Base-by-base conservation (phyloP, 1,140 invertebrate species). In the Microplitis mediator region DNA sequence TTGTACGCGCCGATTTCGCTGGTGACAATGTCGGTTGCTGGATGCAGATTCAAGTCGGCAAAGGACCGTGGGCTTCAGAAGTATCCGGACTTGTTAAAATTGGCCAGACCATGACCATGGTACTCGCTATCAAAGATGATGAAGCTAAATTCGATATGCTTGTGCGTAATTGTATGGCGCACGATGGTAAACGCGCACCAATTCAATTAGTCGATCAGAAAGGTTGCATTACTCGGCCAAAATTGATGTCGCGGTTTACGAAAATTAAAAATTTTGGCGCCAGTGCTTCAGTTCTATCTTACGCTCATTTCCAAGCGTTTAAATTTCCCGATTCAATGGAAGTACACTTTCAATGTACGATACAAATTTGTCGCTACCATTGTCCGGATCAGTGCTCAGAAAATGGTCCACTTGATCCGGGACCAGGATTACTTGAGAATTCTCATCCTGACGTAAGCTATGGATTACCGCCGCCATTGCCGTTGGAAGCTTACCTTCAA, bases 241-340 rank as follows among this genome's bases (percentile, higher is more conserved):
- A 97, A 83, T 87, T 97, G 1, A 97, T 98, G 94, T 97, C 95
- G 0, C 89, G 93, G 70, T 97, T 98, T 81, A 96, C 95, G 0
- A 97, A 98, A 80, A 97, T 98, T 73, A 97, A 97, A 84, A 97
- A 97, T 82, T 98, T 97, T 71, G 96, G 96, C 6, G 93, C 95
- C 0, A 95, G 94, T 68, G 96, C 96, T 4, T 96, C 95, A 1
- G 95, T 97, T 1, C 87, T 97, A 3, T 96, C 95, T 0, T 97
- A 97, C 78, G 95, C 96, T 0, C 95, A 97, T 82, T 97, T 97
- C 90, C 94, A 95, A 88, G 96, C 96, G 0, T 98, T 97, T 87
- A 97, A 97, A 82, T 97, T 98, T 88, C 96, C 96, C 0, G 96
- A 97, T 81, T 96, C 95, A 0, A 97, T 97, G 95, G 95, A 97